phyloP scores from a whole-genome alignment of 2,113 vertebrate species.

The Cololabis saira region DNA sequence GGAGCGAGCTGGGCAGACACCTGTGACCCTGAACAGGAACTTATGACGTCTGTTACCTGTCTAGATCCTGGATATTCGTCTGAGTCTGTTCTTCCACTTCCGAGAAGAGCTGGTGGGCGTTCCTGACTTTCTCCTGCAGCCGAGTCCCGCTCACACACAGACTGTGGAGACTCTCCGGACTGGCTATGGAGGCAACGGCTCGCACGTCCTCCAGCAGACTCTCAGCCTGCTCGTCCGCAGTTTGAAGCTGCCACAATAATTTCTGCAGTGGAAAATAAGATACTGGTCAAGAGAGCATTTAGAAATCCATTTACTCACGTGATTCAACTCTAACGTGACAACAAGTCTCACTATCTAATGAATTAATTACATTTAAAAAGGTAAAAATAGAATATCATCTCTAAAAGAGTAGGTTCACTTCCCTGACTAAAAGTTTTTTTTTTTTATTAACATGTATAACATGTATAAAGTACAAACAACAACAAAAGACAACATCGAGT shows the following conservation, averaged over 20 bases:
- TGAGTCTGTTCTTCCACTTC: conserved; percentile 83
- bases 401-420: too few relatives aligned
- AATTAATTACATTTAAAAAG: too few relatives aligned
- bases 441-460: too few relatives aligned
- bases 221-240: conserved; percentile 80
- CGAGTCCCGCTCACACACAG: conserved; percentile 70
- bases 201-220: conserved; percentile 82
- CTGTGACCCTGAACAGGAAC: too few relatives aligned
- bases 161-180: conserved; percentile 76
- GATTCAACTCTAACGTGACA: too few relatives aligned
- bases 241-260: conserved; percentile 79
- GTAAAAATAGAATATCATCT: too few relatives aligned
- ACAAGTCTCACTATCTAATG: too few relatives aligned
- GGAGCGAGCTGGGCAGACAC: too few relatives aligned
- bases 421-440: too few relatives aligned
- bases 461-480: too few relatives aligned
- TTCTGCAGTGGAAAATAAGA: conserved; percentile 43
- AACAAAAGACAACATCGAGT: too few relatives aligned
- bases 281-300: background rate
- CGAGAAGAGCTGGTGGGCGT: conserved; percentile 83
- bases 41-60: conserved; percentile 76
- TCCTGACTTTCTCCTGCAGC: conserved; percentile 74
- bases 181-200: conserved; percentile 66
- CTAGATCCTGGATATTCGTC: conserved; percentile 76
- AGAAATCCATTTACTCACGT: background rate